Evolutionary conservation across 2,888 invertebrate genomes (phyloP).

Genomic region (Epistrophella euchroma): DNA sequence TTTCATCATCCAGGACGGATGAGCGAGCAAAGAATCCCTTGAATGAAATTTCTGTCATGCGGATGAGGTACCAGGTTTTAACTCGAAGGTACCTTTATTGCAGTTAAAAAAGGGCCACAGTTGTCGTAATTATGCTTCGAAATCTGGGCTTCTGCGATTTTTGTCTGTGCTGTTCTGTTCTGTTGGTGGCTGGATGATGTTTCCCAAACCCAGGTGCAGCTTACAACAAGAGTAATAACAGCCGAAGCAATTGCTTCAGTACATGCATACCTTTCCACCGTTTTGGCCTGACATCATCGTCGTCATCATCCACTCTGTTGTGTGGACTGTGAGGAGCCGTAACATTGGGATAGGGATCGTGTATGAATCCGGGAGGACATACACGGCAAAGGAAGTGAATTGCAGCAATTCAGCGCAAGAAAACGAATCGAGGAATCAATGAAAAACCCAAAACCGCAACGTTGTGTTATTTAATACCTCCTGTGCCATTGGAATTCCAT

Average conservation of each 20-base stretch:
- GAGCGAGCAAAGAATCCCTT: constrained; percentile 60
- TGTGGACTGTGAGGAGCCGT: background rate
- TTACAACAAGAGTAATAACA: constrained; percentile 69
- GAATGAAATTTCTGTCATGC: constrained; percentile 73
- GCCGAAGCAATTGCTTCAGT: constrained; percentile 71
- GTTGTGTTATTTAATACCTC: constrained; percentile 74
- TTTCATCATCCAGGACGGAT: constrained; percentile 47
- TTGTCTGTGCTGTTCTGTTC: constrained; percentile 47
- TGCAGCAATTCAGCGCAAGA: constrained; percentile 52
- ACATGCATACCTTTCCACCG: constrained; percentile 64
- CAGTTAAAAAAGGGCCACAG: constrained; percentile 58
- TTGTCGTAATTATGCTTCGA: constrained; percentile 72
- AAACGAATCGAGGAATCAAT: constrained; percentile 22
- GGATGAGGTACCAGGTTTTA: constrained; percentile 39
- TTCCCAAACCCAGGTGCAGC: constrained; percentile 69
- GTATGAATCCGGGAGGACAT: constrained; percentile 20
- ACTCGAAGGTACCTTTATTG: background rate
- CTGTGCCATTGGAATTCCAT: constrained; percentile 62
- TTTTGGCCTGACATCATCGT: constrained; percentile 58
- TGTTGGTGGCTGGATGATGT: constrained; percentile 32
- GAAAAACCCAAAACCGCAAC: constrained; percentile 69
- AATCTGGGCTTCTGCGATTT: constrained; percentile 66
- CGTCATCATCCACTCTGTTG: constrained; percentile 59
- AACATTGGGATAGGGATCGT: constrained; percentile 1
- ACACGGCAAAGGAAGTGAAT: constrained; percentile 69